Percentiles rank a stretch among this genome's conserved stretches.
Conservation (phyloP, 2,797 vertebrate species). For the Sibirionetta formosa region DNA sequence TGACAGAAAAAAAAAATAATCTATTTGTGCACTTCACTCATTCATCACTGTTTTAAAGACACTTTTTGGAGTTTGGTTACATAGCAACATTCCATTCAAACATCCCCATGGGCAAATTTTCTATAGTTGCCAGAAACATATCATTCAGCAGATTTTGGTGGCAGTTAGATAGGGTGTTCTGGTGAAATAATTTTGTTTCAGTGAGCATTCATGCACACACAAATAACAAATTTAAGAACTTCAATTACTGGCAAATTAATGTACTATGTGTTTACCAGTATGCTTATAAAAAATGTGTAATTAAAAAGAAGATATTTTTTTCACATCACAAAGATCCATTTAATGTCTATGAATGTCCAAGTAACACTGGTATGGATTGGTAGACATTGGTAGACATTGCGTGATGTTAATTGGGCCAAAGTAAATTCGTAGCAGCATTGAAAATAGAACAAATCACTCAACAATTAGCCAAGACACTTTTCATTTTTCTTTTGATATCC, state of each 20-base stretch:
- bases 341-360: not conserved
- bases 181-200: not conserved
- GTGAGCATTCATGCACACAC: not conserved
- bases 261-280: not conserved
- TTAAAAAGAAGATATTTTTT: not conserved
- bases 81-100: constrained; percentile 61
- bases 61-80: constrained; percentile 51
- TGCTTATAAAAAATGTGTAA: constrained; percentile 2
- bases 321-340: not conserved
- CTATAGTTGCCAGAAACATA: constrained; percentile 41
- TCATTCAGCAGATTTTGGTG: constrained; percentile 32
- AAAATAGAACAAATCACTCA: not conserved
- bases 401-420: not conserved
- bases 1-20: not conserved
- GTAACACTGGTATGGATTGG: not conserved
- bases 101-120: not conserved
- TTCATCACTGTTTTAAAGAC: constrained; percentile 56
- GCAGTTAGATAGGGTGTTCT: not conserved
- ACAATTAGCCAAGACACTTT: not conserved
- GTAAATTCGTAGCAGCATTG: not conserved
- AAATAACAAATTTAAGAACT: constrained; percentile 42
- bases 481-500: not conserved
- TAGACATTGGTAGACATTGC: not conserved
- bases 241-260: constrained; percentile 10
- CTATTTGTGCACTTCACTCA: constrained; percentile 27